A percentile compares a stretch with the other conserved stretches of the same genome.
These are phyloP conservation scores for Tinamus major DNA, from an alignment of 2,797 vertebrate genomes.

Conservation along the genomic window DNA sequence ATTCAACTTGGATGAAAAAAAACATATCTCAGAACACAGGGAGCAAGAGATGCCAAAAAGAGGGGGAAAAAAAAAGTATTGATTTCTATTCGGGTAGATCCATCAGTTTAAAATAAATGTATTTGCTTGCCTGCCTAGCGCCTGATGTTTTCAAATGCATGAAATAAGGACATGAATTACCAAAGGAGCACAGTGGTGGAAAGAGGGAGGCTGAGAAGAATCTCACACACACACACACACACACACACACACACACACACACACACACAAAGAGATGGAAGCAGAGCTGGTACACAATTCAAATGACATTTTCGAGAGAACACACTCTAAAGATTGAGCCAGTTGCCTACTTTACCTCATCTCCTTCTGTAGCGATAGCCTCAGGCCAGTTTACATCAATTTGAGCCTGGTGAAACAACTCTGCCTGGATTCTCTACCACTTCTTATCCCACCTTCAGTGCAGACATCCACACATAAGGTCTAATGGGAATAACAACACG, in stretches of 20 bases:
- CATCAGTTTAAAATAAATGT: neutral
- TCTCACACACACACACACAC: too few species aligned
- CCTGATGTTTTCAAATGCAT: neutral
- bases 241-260: too few species aligned
- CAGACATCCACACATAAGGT: too few species aligned
- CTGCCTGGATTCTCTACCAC: too few species aligned
- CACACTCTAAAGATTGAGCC: neutral
- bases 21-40: neutral
- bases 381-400: neutral
- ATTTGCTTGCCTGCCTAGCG: neutral
- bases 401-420: neutral
- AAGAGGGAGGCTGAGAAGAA: neutral
- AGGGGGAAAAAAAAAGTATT: neutral
- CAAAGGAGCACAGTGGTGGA: fast-evolving
- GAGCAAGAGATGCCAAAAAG: neutral
- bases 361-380: neutral
- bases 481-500: neutral
- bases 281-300: neutral
- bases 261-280: neutral
- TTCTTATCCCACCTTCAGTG: neutral
- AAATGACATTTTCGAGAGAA: fast-evolving
- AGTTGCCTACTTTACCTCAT: fast-evolving
- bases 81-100: neutral
- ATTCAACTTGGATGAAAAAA: neutral
- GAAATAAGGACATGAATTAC: neutral